A percentile compares a stretch with the other conserved stretches of the same genome.
Conservation (phyloP, 2,113 vertebrate genomes). For the Podilymbus podiceps region DNA sequence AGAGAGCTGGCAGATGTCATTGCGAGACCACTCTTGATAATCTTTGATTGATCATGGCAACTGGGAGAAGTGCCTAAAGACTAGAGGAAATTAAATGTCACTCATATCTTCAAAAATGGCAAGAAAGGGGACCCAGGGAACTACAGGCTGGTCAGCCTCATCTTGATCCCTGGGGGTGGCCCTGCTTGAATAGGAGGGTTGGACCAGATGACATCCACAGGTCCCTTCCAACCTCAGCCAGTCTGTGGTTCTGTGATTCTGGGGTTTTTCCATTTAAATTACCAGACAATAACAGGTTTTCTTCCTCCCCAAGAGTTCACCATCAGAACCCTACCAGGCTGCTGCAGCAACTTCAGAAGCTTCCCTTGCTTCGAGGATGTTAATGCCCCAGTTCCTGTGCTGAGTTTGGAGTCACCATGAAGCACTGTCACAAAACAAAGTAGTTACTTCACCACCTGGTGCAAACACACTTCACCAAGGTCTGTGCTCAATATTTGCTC, state of each 20-base stretch:
- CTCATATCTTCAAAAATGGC: too few relatives aligned
- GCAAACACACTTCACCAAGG: background rate
- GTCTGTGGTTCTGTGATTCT: background rate
- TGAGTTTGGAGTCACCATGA: background rate
- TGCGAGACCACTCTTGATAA: background rate
- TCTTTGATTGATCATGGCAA: background rate
- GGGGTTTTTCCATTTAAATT: background rate
- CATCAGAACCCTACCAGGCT: background rate
- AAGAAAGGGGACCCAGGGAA: too few relatives aligned
- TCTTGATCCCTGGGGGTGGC: too few relatives aligned
- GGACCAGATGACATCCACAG: background rate
- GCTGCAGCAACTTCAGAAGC: background rate
- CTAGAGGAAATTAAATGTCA: too few relatives aligned
- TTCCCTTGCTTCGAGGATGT: background rate
- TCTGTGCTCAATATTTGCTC: background rate
- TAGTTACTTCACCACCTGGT: background rate
- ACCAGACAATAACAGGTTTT: background rate
- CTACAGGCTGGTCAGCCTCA: too few relatives aligned
- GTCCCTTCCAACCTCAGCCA: background rate
- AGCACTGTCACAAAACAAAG: background rate
- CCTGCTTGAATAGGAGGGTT: background rate
- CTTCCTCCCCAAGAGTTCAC: background rate
- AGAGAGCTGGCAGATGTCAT: background rate
- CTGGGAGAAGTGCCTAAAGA: background rate
- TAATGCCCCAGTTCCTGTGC: background rate